Evolutionary conservation across 1,140 invertebrate species (phyloP), one percentile per base, ranked within the genome.

Genomic region (Panagrolaimus sp.): DNA sequence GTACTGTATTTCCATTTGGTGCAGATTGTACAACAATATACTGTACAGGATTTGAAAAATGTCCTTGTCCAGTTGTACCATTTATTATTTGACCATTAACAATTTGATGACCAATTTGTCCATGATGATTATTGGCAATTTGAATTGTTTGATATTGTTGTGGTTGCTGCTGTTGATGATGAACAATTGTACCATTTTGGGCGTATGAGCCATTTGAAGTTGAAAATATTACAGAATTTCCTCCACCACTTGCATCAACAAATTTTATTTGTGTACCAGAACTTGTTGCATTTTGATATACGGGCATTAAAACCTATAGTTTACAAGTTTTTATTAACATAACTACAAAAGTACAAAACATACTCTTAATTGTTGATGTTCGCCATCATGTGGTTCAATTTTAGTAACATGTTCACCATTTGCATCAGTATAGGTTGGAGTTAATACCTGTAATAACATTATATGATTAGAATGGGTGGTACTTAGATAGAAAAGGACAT

Each of bases 101-200:
- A 27, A 57, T n/a, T 57, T 57, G 51, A 57, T 57, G 51, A 11
- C 51, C 51, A 20, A 25, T 20, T 57, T 57, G 51, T 20, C 51
- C 51, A 16, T 57, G 20, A 2, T 38, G 31, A 25, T 20, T 2
- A n/a, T 14, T 20, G 0, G 51, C 14, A 27, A 57, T 27, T n/a
- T 57, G 51, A 8, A 57, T 57, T 11, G 20, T 25, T 13, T 57
- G 51, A 1, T 20, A 27, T 27, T 57, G 51, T 38, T 38, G 31
- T n/a, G 20, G 51, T 8, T 57, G 51, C 4, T 57, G 51, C 1
- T 48, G 51, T n/a, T 57, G 51, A n/a, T 48, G 47, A n/a, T 48
- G 47, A 23, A 48, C 47, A 48, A 57, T 20, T 20, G 4, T 13
- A 5, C 51, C 51, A 57, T 57, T 57, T 11, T 57, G 51, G n/a